These are phyloP conservation scores for Hyppa rectilinea DNA, from an alignment of 2,888 invertebrate species.

Conservation along the genomic window DNA sequence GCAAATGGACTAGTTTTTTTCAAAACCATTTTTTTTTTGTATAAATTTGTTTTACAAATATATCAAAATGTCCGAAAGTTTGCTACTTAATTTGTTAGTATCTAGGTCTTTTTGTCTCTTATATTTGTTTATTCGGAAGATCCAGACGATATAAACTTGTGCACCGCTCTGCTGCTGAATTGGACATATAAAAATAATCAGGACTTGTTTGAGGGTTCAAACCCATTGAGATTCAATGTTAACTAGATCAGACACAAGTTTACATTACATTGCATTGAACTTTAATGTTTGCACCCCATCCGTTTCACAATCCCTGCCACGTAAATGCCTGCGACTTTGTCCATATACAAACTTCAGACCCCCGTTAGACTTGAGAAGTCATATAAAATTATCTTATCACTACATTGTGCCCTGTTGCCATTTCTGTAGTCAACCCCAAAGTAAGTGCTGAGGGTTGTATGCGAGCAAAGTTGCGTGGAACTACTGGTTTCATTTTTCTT, in stretches of 20 bases:
- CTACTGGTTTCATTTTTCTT: background rate
- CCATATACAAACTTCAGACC: background rate
- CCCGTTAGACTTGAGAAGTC: too few relatives aligned
- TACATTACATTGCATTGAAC: too few relatives aligned
- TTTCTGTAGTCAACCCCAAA: background rate
- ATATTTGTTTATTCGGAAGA: background rate
- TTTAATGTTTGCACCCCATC: too few relatives aligned
- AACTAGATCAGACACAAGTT: too few relatives aligned
- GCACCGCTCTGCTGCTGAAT: background rate
- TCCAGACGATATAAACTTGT: background rate
- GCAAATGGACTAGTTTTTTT: background rate
- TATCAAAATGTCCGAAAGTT: slow-evolving; percentile 33
- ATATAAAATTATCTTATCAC: too few relatives aligned
- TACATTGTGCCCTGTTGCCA: background rate
- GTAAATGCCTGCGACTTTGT: background rate
- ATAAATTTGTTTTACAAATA: background rate
- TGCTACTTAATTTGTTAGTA: slow-evolving; percentile 33
- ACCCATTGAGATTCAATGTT: too few relatives aligned
- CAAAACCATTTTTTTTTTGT: background rate
- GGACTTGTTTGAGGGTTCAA: too few relatives aligned
- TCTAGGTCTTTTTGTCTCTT: background rate
- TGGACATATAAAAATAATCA: background rate
- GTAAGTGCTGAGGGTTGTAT: background rate
- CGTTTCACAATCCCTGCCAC: background rate
- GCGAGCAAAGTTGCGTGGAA: background rate